Percentiles rank a stretch among this genome's conserved stretches.
Evolutionary conservation across 2,797 vertebrate genomes (phyloP).

Genomic region (Hyperoplus lanceolatus): DNA sequence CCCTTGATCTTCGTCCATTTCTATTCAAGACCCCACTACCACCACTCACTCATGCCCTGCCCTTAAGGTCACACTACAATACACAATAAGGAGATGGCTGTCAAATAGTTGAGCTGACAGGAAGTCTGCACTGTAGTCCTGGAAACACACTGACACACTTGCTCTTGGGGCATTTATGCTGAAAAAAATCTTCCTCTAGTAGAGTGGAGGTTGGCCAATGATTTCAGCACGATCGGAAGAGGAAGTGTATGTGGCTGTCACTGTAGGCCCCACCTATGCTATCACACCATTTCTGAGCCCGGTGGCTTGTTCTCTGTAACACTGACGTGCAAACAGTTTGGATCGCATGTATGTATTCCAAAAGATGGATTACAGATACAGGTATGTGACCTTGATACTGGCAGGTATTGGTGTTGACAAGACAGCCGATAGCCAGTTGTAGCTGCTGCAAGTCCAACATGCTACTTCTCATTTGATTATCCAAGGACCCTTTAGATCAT

Average conservation of each 20-base stretch:
- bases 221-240: constrained; percentile 79
- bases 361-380: neutral
- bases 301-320: neutral
- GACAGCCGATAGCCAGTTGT: neutral
- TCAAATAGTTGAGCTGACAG: constrained; percentile 2
- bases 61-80: constrained; percentile 18
- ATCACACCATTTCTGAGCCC: constrained; percentile 38
- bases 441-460: neutral
- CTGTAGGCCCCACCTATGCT: constrained; percentile 78
- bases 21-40: constrained; percentile 47
- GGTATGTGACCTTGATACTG: neutral
- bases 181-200: constrained; percentile 72
- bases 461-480: neutral
- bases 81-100: constrained; percentile 5
- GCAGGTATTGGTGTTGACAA: neutral
- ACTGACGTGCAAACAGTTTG: neutral
- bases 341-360: neutral
- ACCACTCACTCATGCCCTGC: constrained; percentile 48
- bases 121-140: constrained; percentile 30
- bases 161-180: constrained; percentile 45
- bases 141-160: constrained; percentile 27
- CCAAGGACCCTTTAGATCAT: neutral
- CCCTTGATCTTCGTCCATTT: constrained; percentile 77
- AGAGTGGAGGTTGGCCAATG: constrained; percentile 77
- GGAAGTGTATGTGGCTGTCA: constrained; percentile 82